Conservation (phyloP, 2,888 invertebrate genomes). For the Ellobium chinense region DNA sequence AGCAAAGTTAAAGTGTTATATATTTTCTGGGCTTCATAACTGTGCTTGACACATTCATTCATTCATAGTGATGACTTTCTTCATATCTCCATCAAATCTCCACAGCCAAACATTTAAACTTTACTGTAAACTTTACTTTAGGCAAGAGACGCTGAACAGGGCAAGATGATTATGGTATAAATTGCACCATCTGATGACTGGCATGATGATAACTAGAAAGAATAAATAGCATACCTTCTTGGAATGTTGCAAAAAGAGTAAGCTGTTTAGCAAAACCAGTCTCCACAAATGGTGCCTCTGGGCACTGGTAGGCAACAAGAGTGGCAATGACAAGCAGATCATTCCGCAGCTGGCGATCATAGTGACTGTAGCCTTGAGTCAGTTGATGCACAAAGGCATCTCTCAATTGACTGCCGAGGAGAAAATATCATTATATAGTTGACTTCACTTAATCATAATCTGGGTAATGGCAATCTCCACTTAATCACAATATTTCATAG, state of each 20-base stretch:
- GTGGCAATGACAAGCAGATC: conserved; percentile 76
- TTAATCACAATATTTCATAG: too few relatives aligned
- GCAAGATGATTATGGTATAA: too few relatives aligned
- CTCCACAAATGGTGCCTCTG: conserved; percentile 77
- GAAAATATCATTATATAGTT: too few relatives aligned
- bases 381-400: conserved; percentile 78
- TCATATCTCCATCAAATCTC: too few relatives aligned
- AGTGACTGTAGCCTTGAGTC: conserved; percentile 77
- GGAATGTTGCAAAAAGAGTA: conserved; percentile 77
- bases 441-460: too few relatives aligned
- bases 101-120: too few relatives aligned
- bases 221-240: conserved; percentile 79
- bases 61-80: background rate
- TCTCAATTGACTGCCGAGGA: conserved; percentile 72
- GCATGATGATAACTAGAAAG: too few relatives aligned
- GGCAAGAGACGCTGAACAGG: too few relatives aligned
- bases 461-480: too few relatives aligned
- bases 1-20: background rate
- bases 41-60: background rate
- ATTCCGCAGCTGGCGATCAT: conserved; percentile 78
- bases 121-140: too few relatives aligned
- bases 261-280: conserved; percentile 78
- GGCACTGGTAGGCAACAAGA: conserved; percentile 69
- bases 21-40: too few relatives aligned
- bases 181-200: too few relatives aligned